Evolutionary conservation across 2,113 vertebrate species (phyloP), one percentile per base, ranked within the genome.

Genomic region (Struthio camelus): DNA sequence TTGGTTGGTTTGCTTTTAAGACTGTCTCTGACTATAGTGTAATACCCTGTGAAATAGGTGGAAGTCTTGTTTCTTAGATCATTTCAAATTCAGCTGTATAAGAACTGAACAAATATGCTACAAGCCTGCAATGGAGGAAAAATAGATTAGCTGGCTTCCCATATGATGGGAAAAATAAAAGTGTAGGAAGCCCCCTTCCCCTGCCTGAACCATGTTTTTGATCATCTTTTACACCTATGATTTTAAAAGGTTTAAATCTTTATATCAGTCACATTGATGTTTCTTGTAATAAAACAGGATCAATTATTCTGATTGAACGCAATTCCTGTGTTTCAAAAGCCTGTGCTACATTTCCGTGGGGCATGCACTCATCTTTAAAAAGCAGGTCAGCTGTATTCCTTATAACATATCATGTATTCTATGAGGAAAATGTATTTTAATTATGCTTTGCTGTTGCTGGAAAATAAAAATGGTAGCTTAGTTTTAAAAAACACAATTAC

Each of bases 361-460:
- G 62, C 91, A 61, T 73, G 69, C 80, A 46, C 48, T 79, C 90
- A 73, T 96, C 77, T 87, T 89, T 87, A 84, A 42, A 90, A 94
- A 83, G 48, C 92, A 93, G 59, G 81, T 82, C 94, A 95, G 10
- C 20, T 84, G 27, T 86, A 11, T 89, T 95, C 13, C 19, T 96
- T 90, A 92, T 51, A 64, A 93, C 94, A 91, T 92, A 56, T 70
- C 80, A 30, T 54, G 27, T 89, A 18, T 91, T 93, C 89, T 73
- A 3, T 88, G 85, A 85, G 90, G 83, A 85, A 97, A 96, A 90
- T 53, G 44, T 50, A 25, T 95, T 92, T 96, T 91, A 93, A 96
- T 96, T 92, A 84, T 23, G 44, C 67, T 89, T 62, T 71, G 62
- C 51, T 86, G 30, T 56, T 97, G 93, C 94, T 97, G 95, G 94